Conservation (phyloP, 2,797 vertebrate species). For the Esox lucius region DNA sequence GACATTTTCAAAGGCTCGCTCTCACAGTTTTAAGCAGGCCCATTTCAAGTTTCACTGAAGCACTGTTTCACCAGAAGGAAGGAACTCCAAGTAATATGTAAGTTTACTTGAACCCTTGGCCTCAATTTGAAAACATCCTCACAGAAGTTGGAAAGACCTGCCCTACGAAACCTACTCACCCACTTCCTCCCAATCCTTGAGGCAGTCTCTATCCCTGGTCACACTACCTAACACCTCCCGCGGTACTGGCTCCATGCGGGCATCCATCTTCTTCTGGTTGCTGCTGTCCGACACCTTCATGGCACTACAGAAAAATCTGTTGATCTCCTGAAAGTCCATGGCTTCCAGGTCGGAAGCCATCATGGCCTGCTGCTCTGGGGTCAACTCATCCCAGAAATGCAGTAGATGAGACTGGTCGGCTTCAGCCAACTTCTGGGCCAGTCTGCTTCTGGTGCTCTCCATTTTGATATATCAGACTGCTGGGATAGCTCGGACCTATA, state of each 20-base stretch:
- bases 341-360: slow-evolving; percentile 73
- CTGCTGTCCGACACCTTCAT: slow-evolving; percentile 67
- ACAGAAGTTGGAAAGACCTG: neutral
- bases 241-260: slow-evolving; percentile 89
- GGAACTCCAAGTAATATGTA: too few species aligned
- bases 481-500: slow-evolving; percentile 12
- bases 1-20: too few species aligned
- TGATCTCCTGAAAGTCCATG: slow-evolving; percentile 85
- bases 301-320: slow-evolving; percentile 81
- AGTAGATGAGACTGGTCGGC: slow-evolving; percentile 85
- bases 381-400: slow-evolving; percentile 84
- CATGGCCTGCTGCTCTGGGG: slow-evolving; percentile 65
- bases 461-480: slow-evolving; percentile 72
- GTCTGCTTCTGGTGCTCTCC: slow-evolving; percentile 44
- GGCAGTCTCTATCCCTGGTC: slow-evolving; percentile 79
- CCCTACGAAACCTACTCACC: slow-evolving; percentile 67
- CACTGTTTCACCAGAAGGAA: too few species aligned
- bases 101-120: too few species aligned
- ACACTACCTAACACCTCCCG: slow-evolving; percentile 87
- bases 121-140: too few species aligned
- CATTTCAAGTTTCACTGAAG: too few species aligned
- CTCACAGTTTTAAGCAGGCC: too few species aligned
- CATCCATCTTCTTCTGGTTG: slow-evolving; percentile 80
- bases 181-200: slow-evolving; percentile 84
- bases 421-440: slow-evolving; percentile 67